Evolutionary conservation across 2,888 invertebrate genomes (phyloP), one percentile per base, ranked within the genome.

Genomic region (Erebia aethiops): DNA sequence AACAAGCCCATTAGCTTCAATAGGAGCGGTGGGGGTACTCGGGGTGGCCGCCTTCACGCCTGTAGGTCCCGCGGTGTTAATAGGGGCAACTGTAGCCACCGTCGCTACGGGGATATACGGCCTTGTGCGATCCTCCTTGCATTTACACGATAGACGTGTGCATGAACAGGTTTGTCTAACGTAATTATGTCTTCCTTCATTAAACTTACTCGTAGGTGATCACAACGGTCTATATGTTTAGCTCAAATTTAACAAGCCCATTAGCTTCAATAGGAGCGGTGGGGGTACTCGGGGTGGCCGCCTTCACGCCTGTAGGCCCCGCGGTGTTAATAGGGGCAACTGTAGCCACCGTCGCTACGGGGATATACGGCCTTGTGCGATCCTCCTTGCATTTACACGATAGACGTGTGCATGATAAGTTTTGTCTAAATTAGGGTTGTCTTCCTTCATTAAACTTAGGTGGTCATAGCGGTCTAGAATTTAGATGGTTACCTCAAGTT

Each of bases 41-140:
- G 89, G 94, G 0, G 93, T 90, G 1, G n/a, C n/a, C n/a, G n/a
- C n/a, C n/a, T n/a, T n/a, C n/a, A n/a, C n/a, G 93, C 94, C 94
- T 0, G 86, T 94, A 0, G 94, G 91, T 9, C 92, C 94, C 0
- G 91, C 87, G 0, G 88, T 94, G 13, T 67, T 94, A 7, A 86
- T 89, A 0, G 89, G 94, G 0, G 94, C 94, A 0, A 89, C 92
- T 0, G 86, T 89, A 1, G 93, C 91, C 0, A 88, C 93, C 0
- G 82, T 90, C 0, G 88, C 87, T 7, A 93, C 94, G 0, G 94
- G 94, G 0, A 58, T 93, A 0, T 95, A 95, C 77, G 94, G 94
- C 1, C 85, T 94, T 0, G 88, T 93, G 7, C 82, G 94, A 9
- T 94, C 94, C 13, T 88, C 91, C 21, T 79, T 78, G 18, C 94